Evolutionary conservation across 2,797 vertebrate species (phyloP).

Genomic region (Diglossa cyanea): DNA sequence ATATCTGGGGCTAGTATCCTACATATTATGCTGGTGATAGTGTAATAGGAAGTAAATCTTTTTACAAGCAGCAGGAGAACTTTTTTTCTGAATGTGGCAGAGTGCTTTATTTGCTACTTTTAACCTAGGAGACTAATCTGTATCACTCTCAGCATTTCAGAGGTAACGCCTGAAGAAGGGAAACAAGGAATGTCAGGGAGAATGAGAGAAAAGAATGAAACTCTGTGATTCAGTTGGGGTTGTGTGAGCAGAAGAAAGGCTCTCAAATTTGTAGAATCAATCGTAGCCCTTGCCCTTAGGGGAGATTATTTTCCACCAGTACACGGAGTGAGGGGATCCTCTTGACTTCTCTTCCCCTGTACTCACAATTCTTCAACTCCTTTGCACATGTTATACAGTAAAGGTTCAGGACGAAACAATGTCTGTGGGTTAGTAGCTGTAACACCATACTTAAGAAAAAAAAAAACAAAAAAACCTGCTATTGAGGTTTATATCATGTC

Average conservation of each 20-base stretch:
- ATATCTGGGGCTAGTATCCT: neutral
- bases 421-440: neutral
- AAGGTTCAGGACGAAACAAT: neutral
- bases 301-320: neutral
- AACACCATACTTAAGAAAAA: neutral
- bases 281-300: neutral
- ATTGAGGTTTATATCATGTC: neutral
- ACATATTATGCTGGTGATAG: neutral
- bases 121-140: neutral
- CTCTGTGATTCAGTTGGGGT: neutral
- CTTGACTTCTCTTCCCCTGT: neutral
- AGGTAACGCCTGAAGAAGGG: neutral
- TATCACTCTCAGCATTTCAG: neutral
- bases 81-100: neutral
- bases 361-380: neutral
- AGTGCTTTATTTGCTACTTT: neutral
- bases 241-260: neutral
- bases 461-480: neutral
- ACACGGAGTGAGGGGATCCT: neutral
- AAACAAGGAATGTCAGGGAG: neutral
- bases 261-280: neutral
- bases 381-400: neutral
- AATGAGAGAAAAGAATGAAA: neutral
- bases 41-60: neutral
- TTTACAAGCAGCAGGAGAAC: neutral